Base-by-base conservation (phyloP, 2,797 vertebrate species). In the Odontamblyopus lacepedii region DNA sequence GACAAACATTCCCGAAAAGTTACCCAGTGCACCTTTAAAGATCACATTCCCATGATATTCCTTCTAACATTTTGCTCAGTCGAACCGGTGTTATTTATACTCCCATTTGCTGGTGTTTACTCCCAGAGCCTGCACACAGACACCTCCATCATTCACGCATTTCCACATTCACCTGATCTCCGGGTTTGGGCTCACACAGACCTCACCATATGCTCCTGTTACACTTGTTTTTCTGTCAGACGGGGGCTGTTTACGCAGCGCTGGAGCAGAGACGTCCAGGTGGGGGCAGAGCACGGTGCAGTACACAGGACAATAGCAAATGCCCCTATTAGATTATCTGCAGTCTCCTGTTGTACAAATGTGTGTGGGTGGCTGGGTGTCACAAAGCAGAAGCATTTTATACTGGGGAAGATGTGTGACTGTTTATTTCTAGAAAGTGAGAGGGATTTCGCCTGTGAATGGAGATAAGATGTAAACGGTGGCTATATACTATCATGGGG, bases 121-220 rank as follows among this genome's bases (percentile, higher is more conserved):
- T 19, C 44, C 62, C 67, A 41, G 65, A 38, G 57, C 75, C 72
- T 30, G 35, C 71, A 27, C 64, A 0, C 55, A 76, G 72, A 79
- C 65, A 69, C 32, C 69, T 64, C 77, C 77, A 63, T 76, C 61
- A 82, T 79, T 62, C 51, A 56, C 3, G 35, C 67, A 41, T 55
- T 35, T 38, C 1, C 62, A 18, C 55, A 41, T 57, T 69, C 74
- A 57, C 74, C 73, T 74, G 70, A 68, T 72, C 62, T 73, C 23
- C 76, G 75, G 71, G 76, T 79, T 69, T 78, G 81, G 82, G 79
- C 84, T 81, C 83, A 86, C 81, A 73, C 80, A 48, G 23, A 69
- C 82, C 75, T 79, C 78, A 80, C 88, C 92, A 94, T 90, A 93
- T 94, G 92, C 90, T 86, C 85, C 76, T 74, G 88, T 89, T 92